Percentiles rank a stretch among this genome's conserved stretches.
Conservation (phyloP, 2,888 invertebrate genomes). For the Pachliopta kotzebuea region DNA sequence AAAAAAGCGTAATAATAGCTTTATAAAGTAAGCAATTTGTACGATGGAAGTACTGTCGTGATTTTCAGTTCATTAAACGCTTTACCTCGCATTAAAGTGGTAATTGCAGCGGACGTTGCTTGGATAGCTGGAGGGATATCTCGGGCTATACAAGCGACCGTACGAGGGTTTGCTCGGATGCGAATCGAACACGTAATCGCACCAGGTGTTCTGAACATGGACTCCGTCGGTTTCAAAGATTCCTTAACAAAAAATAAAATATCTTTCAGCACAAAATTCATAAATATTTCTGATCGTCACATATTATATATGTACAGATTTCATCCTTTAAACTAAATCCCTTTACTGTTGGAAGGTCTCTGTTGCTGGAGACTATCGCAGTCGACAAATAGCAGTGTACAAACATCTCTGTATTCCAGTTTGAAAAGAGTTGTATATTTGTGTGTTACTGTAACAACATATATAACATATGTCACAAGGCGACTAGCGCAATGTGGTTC, state of each 20-base stretch:
- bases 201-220: conserved; percentile 87
- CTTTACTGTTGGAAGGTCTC: no score
- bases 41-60: not conserved
- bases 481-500: no score
- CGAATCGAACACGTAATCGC: conserved; percentile 92
- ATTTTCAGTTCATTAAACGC: conserved; percentile 1
- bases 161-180: conserved; percentile 83
- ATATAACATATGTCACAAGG: no score
- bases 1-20: not conserved
- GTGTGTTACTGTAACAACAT: no score
- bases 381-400: no score
- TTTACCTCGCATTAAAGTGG: conserved; percentile 91
- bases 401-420: no score
- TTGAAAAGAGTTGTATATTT: no score
- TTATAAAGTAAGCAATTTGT: not conserved
- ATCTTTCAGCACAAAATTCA: not conserved
- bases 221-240: conserved; percentile 91
- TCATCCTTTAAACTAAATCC: no score
- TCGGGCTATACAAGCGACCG: conserved; percentile 93
- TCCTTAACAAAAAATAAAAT: conserved; percentile 72
- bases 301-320: no score
- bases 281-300: not conserved
- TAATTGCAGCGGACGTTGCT: conserved; percentile 93
- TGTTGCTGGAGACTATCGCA: no score
- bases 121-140: conserved; percentile 97